Evolutionary conservation across 1,140 invertebrate genomes (phyloP).

Genomic region (Lamellibrachia luymesi): DNA sequence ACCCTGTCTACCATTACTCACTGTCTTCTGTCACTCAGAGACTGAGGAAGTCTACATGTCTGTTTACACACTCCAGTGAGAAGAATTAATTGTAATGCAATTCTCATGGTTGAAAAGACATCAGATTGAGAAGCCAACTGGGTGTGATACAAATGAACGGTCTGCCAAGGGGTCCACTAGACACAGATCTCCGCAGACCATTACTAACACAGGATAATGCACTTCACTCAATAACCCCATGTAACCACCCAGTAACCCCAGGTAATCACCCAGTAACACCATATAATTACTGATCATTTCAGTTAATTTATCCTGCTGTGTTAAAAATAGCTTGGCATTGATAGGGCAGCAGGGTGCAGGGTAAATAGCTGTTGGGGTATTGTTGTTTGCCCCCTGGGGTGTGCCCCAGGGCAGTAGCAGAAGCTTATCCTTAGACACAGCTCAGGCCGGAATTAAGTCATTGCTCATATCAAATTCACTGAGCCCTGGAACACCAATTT

Average conservation of each 20-base stretch:
- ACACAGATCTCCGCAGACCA: background rate
- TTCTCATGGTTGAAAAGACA: background rate
- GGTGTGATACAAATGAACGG: background rate
- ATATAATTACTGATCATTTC: background rate
- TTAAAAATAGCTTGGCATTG: background rate
- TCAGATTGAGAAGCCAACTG: background rate
- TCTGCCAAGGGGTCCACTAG: background rate
- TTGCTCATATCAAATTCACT: background rate
- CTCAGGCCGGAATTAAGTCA: background rate
- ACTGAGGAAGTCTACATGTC: background rate
- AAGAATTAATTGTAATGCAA: background rate
- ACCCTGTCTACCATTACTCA: background rate
- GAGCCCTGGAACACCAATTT: background rate
- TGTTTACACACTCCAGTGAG: background rate
- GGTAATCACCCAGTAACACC: background rate
- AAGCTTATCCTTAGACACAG: background rate
- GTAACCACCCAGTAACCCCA: background rate
- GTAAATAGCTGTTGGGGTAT: background rate
- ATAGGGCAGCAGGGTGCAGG: background rate
- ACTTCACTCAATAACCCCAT: background rate
- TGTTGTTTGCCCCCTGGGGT: constrained; percentile 2
- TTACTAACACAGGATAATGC: background rate
- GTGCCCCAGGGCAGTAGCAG: background rate
- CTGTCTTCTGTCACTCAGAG: background rate
- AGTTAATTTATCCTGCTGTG: constrained; percentile 1